Percentiles rank a stretch among this genome's conserved stretches.
These are phyloP conservation scores for Sinocyclocheilus anshuiensis DNA, from an alignment of 2,113 vertebrate genomes.

Conservation along the genomic window DNA sequence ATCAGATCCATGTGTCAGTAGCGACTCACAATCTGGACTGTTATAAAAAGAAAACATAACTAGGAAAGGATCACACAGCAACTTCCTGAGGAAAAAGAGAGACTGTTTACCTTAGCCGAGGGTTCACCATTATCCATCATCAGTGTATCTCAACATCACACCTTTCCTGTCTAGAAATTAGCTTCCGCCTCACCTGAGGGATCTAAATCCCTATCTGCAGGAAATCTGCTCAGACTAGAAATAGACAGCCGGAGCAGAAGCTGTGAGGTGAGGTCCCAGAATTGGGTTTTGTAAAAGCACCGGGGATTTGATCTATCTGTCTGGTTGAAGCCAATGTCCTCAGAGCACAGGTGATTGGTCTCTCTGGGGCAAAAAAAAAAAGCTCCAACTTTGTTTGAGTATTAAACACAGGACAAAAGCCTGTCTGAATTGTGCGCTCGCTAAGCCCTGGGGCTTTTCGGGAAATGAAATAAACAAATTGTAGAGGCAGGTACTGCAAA, in stretches of 20 bases:
- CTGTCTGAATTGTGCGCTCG: neutral
- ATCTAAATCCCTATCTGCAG: conserved; percentile 35
- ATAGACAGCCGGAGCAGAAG: conserved; percentile 31
- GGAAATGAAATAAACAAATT: conserved; percentile 23
- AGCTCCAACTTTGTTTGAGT: neutral
- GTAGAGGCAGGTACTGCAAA: conserved; percentile 21
- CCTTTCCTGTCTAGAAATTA: conserved; percentile 40
- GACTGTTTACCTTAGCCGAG: conserved; percentile 22
- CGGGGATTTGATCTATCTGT: conserved; percentile 36
- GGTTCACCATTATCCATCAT: conserved; percentile 46
- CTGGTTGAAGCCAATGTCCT: conserved; percentile 29
- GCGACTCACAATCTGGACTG: conserved; percentile 10
- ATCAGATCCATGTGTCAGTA: conserved; percentile 31
- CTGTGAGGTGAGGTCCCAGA: conserved; percentile 37
- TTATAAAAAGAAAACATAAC: conserved; percentile 13
- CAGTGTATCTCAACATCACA: conserved; percentile 39
- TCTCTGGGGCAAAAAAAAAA: conserved; percentile 9
- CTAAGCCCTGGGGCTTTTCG: neutral
- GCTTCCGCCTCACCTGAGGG: conserved; percentile 41
- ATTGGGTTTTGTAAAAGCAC: conserved; percentile 35
- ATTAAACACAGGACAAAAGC: conserved; percentile 39
- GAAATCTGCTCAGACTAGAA: conserved; percentile 42
- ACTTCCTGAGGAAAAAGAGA: neutral
- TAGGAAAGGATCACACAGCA: conserved; percentile 17
- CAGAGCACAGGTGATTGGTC: conserved; percentile 36